A percentile compares a stretch with the other conserved stretches of the same genome.
These are phyloP conservation scores for Axea sp. DNA, from an alignment of 2,888 invertebrate species.

Conservation along the genomic window DNA sequence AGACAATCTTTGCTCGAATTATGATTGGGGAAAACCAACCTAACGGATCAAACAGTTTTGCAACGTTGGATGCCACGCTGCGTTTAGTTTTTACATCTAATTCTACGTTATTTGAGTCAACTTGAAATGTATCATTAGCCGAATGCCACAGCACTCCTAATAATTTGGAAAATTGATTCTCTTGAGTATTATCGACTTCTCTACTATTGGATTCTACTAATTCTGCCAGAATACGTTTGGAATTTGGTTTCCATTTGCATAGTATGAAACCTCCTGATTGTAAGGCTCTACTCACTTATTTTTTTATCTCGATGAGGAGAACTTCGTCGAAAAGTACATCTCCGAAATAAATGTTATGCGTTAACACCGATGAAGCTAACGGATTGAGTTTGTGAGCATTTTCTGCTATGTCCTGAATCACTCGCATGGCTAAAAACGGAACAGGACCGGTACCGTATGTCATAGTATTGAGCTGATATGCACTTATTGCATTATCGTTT, in stretches of 20 bases:
- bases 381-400: not conserved
- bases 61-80: not conserved
- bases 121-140: not conserved
- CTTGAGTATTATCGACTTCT: too few relatives aligned
- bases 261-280: not conserved
- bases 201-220: too few relatives aligned
- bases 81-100: not conserved
- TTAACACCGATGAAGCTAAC: not conserved
- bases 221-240: too few relatives aligned
- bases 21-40: conserved; percentile 1
- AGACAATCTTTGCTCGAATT: not conserved
- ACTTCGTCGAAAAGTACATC: not conserved
- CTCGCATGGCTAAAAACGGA: not conserved
- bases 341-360: not conserved
- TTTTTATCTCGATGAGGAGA: not conserved
- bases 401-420: not conserved
- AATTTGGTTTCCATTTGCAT: too few relatives aligned
- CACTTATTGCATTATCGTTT: not conserved
- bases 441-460: conserved; percentile 2
- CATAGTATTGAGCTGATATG: not conserved
- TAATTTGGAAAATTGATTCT: too few relatives aligned
- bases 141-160: not conserved
- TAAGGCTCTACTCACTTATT: not conserved
- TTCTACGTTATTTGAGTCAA: not conserved
- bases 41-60: conserved; percentile 1